These are phyloP conservation scores for Scomberomorus guttatus DNA, from an alignment of 2,797 vertebrate species.

Conservation along the genomic window DNA sequence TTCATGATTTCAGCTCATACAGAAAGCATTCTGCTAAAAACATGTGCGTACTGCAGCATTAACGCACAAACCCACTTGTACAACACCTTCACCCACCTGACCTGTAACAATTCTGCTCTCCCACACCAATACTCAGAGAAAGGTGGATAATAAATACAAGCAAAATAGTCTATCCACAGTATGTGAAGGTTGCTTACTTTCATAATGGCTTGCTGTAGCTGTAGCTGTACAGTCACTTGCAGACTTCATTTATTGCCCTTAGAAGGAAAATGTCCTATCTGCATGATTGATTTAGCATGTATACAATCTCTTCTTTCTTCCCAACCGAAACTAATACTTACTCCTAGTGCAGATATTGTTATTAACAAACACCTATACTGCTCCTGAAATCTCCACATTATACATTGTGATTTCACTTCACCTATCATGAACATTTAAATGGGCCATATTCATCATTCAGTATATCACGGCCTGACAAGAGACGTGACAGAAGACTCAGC, in stretches of 20 bases:
- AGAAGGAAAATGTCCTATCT: slow-evolving; percentile 11
- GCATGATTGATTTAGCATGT: slow-evolving; percentile 2
- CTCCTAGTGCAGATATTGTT: slow-evolving; percentile 9
- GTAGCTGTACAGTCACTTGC: background rate
- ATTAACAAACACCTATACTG: background rate
- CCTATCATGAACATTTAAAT: slow-evolving; percentile 18
- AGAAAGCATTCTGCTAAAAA: background rate
- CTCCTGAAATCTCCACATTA: background rate
- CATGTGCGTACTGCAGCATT: background rate
- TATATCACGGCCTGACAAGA: slow-evolving; percentile 3
- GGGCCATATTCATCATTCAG: slow-evolving; percentile 15
- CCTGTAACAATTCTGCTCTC: background rate
- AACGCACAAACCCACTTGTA: background rate
- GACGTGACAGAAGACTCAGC: slow-evolving; percentile 20
- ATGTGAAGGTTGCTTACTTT: background rate
- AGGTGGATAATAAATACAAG: background rate
- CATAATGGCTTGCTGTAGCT: background rate
- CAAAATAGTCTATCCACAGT: background rate
- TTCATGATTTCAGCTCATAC: background rate
- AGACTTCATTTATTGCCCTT: slow-evolving; percentile 12
- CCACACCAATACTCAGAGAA: background rate
- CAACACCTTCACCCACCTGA: background rate
- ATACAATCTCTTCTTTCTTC: background rate
- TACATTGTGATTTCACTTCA: background rate
- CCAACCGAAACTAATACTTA: background rate